Evolutionary conservation across 2,888 invertebrate species (phyloP), one percentile per base, ranked within the genome.

Genomic region (Falcaria lacertinaria): DNA sequence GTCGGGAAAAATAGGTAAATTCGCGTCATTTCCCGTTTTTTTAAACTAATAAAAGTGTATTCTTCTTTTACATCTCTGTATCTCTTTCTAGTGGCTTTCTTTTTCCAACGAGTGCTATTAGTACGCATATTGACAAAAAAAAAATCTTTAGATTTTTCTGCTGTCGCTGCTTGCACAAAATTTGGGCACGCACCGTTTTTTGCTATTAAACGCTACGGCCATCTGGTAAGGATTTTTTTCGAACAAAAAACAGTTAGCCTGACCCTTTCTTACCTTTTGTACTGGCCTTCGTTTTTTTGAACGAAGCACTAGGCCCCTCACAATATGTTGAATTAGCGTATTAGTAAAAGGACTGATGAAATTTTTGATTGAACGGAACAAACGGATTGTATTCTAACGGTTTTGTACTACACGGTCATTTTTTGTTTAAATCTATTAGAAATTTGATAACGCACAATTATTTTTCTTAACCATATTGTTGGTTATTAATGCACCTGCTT

Each of bases 321-420:
- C 87, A 88, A 86, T 85, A 87, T 85, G 80, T 82, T 80, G 83
- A 83, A 88, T 87, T 88, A 87, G 77, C 82, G 87, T 87, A 88
- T 88, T 89, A 88, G 86, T 79, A 66, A 70, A 77, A 76, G 86
- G 71, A 64, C 59, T 78, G 85, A 87, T 85, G 88, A 86, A 86
- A 75, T 84, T 87, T 85, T 85, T 83, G 88, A 88, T 88, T 86
- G 86, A 75, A 78, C 78, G 66, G 45, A 52, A 46, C 74, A 77
- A 88, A 86, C 84, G 88, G 86, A 87, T 87, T 82, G 78, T 67
- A 63, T 72, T 76, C 69, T 81, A 88, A 88, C 88, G 88, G 88
- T 81, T 69, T 73, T 67, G 63, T 68, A 60, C 28, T 28, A 7
- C 28, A 11, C 48, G 44, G 44, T 43, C 43, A 50, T 71, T 76